These are phyloP conservation scores for Cryptosula pallasiana DNA, from an alignment of 2,888 invertebrate species.

Conservation along the genomic window DNA sequence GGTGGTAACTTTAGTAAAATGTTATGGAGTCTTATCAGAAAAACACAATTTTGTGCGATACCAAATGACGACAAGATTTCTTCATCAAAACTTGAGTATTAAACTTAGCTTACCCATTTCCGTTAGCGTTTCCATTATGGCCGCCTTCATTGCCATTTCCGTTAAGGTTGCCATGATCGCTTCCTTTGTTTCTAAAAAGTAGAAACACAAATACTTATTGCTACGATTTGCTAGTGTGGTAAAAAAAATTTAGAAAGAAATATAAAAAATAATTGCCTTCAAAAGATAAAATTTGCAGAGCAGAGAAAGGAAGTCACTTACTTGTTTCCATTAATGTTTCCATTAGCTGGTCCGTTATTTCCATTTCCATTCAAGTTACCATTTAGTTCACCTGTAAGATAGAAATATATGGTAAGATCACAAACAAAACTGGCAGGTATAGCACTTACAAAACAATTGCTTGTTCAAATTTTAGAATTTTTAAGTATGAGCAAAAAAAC, in stretches of 20 bases:
- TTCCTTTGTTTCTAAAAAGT: background rate
- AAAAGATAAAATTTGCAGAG: too few relatives aligned
- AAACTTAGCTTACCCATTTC: conserved; percentile 22
- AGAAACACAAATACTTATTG: background rate
- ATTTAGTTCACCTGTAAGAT: background rate
- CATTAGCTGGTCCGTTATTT: background rate
- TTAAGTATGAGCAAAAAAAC: too few relatives aligned
- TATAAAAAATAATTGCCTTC: background rate
- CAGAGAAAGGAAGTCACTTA: background rate
- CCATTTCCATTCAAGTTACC: background rate
- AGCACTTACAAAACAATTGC: too few relatives aligned
- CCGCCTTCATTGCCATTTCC: background rate
- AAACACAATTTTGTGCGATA: too few relatives aligned
- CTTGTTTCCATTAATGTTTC: conserved; percentile 15
- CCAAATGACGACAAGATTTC: too few relatives aligned
- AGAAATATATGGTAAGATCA: too few relatives aligned
- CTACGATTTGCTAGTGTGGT: too few relatives aligned
- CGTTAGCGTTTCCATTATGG: conserved; percentile 17
- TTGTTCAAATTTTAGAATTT: too few relatives aligned
- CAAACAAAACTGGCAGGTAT: too few relatives aligned
- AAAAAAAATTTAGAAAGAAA: background rate
- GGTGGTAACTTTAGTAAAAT: too few relatives aligned
- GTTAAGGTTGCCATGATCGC: background rate
- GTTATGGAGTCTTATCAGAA: too few relatives aligned
- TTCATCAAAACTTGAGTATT: too few relatives aligned